A percentile compares a stretch with the other conserved stretches of the same genome.
These are phyloP conservation scores for Nannoperca australis DNA, from an alignment of 2,797 vertebrate genomes.

Conservation along the genomic window DNA sequence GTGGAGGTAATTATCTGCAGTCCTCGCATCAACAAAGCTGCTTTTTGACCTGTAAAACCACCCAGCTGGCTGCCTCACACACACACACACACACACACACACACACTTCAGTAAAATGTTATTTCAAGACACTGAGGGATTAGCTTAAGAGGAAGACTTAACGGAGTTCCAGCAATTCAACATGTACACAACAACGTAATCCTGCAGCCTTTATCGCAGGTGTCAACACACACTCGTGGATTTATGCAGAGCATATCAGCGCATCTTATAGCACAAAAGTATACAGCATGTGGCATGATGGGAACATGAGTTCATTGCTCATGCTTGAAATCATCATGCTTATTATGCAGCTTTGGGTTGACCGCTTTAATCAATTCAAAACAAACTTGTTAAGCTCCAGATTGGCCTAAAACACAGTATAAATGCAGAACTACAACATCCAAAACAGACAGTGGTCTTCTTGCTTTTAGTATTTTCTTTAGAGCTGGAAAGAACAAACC, in stretches of 20 bases:
- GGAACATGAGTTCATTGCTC: neutral
- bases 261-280: constrained; percentile 8
- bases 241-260: constrained; percentile 8
- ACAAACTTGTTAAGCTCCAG: neutral
- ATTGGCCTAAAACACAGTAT: neutral
- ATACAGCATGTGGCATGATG: neutral
- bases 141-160: constrained; percentile 73
- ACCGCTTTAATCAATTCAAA: neutral
- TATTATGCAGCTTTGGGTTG: neutral
- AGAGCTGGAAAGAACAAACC: neutral
- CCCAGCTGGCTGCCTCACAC: constrained; percentile 29
- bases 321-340: neutral
- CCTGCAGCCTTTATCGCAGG: constrained; percentile 50
- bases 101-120: constrained; percentile 61
- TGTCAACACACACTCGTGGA: constrained; percentile 40
- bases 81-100: neutral
- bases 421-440: neutral
- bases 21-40: constrained; percentile 8
- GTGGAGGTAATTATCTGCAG: neutral
- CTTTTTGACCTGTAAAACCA: constrained; percentile 10
- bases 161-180: constrained; percentile 63
- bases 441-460: neutral
- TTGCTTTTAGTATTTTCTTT: neutral
- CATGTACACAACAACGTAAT: constrained; percentile 71
- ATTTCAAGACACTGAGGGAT: constrained; percentile 77